Base-by-base conservation (phyloP, 2,113 vertebrate genomes). In the Rhizomys pruinosus region DNA sequence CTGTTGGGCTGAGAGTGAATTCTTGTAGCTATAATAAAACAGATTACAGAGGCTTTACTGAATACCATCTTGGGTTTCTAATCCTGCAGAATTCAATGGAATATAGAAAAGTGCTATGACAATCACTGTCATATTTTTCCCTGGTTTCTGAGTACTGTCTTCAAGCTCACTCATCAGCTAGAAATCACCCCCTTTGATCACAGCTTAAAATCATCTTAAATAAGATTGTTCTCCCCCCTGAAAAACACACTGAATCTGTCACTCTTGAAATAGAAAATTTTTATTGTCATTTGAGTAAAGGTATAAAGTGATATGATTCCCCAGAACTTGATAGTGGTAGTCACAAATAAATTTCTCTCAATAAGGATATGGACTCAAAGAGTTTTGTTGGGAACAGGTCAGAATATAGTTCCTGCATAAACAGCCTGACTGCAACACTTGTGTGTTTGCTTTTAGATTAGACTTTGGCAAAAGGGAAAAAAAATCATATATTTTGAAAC, bases 131-230 rank as follows among this genome's bases (percentile, higher is more conserved):
- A 39, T 64, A 29, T 82, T 44, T 79, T n/a, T 37, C 22, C 39
- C 20, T 66, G 22, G 0, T 78, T 32, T 3, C 39, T 71, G 19
- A 66, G 69, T 94, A 29, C 25, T 91, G 29, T 84, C 64, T 92
- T 64, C 74, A 84, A 81, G 55, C 34, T 87, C 89, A 63, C 73
- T 34, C 2, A 66, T 84, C 55, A 73, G 47, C 16, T 80, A 47
- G 47, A 87, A 94, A 87, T 64, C 27, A 73, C 2, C 22, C 15
- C 15, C 20, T 89, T 79, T 74, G 29, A 84, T 91, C 61, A 76
- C 5, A 47, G 63, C 80, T 74, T 84, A 74, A 90, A 92, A 94
- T 88, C 20, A 86, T 82, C 42, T 92, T 92, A 66, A 93, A 22
- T 22, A 77, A 57, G 79, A 89, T 68, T n/a, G 81, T 80, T 11